Percentiles rank a stretch among this genome's conserved stretches.
phyloP scores from a whole-genome alignment of 2,797 vertebrate species.

The Hypotaenidia philippensis region DNA sequence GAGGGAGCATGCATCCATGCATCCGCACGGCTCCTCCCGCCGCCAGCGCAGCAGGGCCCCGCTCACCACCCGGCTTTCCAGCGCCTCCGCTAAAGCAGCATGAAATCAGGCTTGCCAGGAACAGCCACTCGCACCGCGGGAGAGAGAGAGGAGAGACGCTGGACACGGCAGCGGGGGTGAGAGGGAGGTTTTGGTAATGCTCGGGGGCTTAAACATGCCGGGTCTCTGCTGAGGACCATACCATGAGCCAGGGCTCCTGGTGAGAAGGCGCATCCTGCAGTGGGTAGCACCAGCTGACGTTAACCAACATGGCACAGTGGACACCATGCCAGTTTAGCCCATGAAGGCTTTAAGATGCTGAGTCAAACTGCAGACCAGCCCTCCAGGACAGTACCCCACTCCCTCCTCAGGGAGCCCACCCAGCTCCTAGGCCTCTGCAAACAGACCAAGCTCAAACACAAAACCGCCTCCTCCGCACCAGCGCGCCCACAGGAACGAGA shows the following conservation, averaged over 20 bases:
- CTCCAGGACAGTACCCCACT: background rate
- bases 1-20: background rate
- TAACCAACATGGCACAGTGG: background rate
- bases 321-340: background rate
- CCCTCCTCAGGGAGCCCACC: background rate
- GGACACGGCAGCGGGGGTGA: fast-evolving
- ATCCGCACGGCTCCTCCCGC: background rate
- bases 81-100: background rate
- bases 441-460: background rate
- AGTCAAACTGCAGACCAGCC: background rate
- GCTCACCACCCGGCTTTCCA: background rate
- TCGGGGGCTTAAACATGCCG: background rate
- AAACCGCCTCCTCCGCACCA: background rate
- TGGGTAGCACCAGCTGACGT: background rate
- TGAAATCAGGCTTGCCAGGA: background rate
- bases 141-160: background rate
- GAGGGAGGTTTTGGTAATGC: background rate
- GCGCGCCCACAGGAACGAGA: background rate
- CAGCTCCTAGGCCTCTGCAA: background rate
- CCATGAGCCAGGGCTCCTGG: background rate
- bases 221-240: background rate
- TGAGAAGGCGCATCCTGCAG: background rate
- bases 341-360: fast-evolving
- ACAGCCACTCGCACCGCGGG: background rate
- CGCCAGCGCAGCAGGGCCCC: fast-evolving